Evolutionary conservation across 2,797 vertebrate genomes (phyloP).

Genomic region (Podargus strigoides): DNA sequence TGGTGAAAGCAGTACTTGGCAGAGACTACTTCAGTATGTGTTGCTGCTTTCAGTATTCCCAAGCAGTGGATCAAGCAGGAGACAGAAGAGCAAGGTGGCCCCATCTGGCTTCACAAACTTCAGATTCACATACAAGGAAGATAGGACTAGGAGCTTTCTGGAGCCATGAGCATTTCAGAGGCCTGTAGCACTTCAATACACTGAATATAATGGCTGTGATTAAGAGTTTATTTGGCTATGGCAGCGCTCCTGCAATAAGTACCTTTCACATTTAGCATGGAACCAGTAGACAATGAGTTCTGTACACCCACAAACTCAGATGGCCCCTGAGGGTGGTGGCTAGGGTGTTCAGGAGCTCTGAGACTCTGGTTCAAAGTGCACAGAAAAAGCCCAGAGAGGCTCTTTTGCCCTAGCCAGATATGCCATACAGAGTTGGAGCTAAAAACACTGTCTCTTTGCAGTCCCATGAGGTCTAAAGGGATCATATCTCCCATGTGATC

Average conservation of each 20-base stretch:
- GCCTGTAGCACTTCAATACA: neutral
- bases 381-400: neutral
- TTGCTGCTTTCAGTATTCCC: neutral
- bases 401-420: neutral
- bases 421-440: fast-evolving
- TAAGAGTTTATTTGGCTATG: neutral
- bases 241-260: neutral
- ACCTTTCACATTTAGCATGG: neutral
- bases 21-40: neutral
- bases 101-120: neutral
- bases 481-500: neutral
- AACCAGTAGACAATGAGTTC: neutral
- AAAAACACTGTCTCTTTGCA: neutral
- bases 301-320: neutral
- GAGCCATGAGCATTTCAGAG: neutral
- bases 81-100: neutral
- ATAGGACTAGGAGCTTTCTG: neutral
- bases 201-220: neutral
- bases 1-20: neutral
- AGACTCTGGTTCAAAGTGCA: neutral
- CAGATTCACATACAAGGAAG: neutral
- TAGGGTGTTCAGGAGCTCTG: neutral
- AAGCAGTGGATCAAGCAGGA: neutral
- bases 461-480: neutral
- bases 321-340: neutral